Base-by-base conservation (phyloP, 2,888 invertebrate species). In the Labia minor region DNA sequence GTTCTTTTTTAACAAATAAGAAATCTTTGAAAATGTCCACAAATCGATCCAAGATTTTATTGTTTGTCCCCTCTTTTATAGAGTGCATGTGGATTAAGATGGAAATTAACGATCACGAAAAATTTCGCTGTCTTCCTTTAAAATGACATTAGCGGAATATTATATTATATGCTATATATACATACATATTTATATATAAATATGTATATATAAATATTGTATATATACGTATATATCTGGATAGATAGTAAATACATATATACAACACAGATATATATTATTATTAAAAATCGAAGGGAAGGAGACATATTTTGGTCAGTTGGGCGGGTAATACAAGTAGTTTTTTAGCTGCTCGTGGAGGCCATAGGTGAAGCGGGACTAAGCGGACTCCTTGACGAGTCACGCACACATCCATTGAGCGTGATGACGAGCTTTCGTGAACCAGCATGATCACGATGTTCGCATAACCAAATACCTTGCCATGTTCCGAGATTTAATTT, bases 381-480 rank as follows among this genome's bases (percentile, higher is more conserved):
- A 79, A 91, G 83, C 73, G 92, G 92, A 75, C 91, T 92, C 80
- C 90, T 88, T 72, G 87, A 72, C 71, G 90, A 88, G 80, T 92
- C 92, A 73, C 92, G 85, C 76, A 92, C 86, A 81, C 92, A 92
- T 70, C 94, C 94, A 74, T 93, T 93, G 79, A 94, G 82, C 72
- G 94, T 94, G 78, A 93, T 89, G 75, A 90, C 88, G 73, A 86
- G 79, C 84, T 94, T 94, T 74, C 94, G 86, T 78, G 92, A 92
- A 75, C 95, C 94, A 73, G 95, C 95, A 77, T 91, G 91, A 83
- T 96, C 93, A 77, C 97, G 87, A 81, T 97, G 97, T 80, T 97
- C 97, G 81, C 96, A 96, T 74, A 97, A 85, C 96, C 96, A 97
- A 72, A 97, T 90, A 71, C 97, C 96, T 81, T 96, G 96, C 96